Percentiles rank a stretch among this genome's conserved stretches.
Evolutionary conservation across 2,888 invertebrate species (phyloP).

Genomic region (Patella pellucida): DNA sequence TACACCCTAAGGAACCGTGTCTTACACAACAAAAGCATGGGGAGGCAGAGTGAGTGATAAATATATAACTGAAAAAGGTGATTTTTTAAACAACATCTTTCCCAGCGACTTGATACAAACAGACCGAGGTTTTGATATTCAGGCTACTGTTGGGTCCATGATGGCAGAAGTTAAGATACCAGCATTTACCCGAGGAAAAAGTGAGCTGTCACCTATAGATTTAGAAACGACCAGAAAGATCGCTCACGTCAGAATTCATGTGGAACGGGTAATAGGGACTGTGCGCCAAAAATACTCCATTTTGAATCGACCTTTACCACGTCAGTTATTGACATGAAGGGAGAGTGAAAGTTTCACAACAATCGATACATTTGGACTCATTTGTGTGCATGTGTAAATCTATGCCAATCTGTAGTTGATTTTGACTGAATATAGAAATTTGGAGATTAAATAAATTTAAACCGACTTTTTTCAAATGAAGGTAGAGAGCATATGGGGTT

Average conservation of each 20-base stretch:
- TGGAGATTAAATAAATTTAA: no score
- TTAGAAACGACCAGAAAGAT: constrained; percentile 39
- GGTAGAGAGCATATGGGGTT: no score
- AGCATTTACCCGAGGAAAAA: no score
- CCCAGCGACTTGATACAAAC: constrained; percentile 39
- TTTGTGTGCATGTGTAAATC: constrained; percentile 29
- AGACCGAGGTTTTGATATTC: constrained; percentile 41
- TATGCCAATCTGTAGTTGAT: constrained; percentile 16
- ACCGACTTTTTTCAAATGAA: no score
- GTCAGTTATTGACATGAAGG: constrained; percentile 24
- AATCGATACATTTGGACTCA: constrained; percentile 35
- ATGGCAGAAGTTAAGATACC: constrained; percentile 39
- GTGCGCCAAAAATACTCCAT: constrained; percentile 39
- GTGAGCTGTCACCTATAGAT: constrained; percentile 35
- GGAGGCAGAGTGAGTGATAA: no score
- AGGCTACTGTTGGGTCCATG: constrained; percentile 32
- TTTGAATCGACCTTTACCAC: constrained; percentile 29
- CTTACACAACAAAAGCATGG: no score
- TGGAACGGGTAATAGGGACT: constrained; percentile 41
- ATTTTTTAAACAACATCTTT: constrained; percentile 15
- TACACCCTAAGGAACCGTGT: no score
- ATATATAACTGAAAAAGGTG: not conserved
- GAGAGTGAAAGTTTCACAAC: constrained; percentile 23
- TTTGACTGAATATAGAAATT: no score
- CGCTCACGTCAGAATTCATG: constrained; percentile 39